Conservation (phyloP, 2,113 vertebrate genomes). For the Oncorhynchus nerka region DNA sequence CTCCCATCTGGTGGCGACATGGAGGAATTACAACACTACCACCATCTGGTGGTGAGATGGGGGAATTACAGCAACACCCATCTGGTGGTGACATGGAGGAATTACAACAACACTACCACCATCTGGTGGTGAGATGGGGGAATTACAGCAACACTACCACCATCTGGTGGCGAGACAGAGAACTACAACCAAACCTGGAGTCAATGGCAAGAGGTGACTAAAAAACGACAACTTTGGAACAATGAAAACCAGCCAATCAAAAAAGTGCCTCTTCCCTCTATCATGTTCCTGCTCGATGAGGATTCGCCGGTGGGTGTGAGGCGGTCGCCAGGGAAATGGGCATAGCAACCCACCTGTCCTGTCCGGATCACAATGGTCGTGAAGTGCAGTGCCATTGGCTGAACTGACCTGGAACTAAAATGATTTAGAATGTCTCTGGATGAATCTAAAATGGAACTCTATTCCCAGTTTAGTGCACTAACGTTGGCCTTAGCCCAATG, state of each 20-base stretch:
- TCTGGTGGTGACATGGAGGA: conserved; percentile 64
- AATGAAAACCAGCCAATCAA: conserved; percentile 82
- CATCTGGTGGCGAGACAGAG: conserved; percentile 70
- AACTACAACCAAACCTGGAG: conserved; percentile 31
- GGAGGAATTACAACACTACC: conserved; percentile 29
- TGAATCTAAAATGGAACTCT: not conserved
- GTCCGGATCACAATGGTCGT: conserved; percentile 59
- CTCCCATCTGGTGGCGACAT: conserved; percentile 69
- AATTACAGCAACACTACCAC: conserved; percentile 33
- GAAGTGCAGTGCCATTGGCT: conserved; percentile 44
- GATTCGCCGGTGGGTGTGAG: conserved; percentile 4
- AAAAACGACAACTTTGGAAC: conserved; percentile 46
- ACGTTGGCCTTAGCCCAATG: too few relatives aligned
- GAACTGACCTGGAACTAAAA: conserved; percentile 47
- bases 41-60: too few relatives aligned
- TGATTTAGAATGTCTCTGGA: conserved; percentile 52
- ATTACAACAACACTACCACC: conserved; percentile 55
- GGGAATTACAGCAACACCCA: conserved; percentile 39
- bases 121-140: conserved; percentile 68
- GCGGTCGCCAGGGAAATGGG: conserved; percentile 38
- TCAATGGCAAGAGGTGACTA: conserved; percentile 38
- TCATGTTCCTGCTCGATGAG: conserved; percentile 48
- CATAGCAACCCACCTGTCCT: conserved; percentile 55
- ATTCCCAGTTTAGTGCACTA: too few relatives aligned
- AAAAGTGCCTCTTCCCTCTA: conserved; percentile 88